phyloP scores from a whole-genome alignment of 2,113 vertebrate species.

The Sceloporus undulatus region DNA sequence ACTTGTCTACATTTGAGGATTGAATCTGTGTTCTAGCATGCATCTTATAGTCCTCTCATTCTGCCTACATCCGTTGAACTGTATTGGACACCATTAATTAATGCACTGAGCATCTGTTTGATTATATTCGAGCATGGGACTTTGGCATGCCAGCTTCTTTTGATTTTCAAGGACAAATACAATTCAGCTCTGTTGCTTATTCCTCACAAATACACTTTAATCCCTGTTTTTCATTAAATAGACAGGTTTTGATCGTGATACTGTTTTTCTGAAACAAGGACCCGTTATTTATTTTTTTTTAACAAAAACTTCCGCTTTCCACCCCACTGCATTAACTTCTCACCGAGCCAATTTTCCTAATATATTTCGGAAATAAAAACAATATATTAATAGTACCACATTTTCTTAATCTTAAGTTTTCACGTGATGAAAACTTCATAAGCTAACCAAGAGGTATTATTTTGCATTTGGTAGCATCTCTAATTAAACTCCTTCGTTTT shows the following conservation, averaged over 20 bases:
- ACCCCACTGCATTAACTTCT: constrained; percentile 61
- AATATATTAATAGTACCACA: constrained; percentile 21
- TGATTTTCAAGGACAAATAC: constrained; percentile 34
- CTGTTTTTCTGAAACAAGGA: constrained; percentile 49
- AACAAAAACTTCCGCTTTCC: constrained; percentile 44
- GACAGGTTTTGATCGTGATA: constrained; percentile 33
- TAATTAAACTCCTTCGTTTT: constrained; percentile 70
- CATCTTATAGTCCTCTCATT: neutral
- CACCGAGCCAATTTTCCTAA: constrained; percentile 66
- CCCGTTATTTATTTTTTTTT: constrained; percentile 43
- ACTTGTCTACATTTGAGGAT: neutral
- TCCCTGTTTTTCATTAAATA: constrained; percentile 18
- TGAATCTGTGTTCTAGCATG: constrained; percentile 5
- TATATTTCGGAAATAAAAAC: constrained; percentile 52
- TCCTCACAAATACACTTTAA: constrained; percentile 36
- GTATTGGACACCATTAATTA: constrained; percentile 10
- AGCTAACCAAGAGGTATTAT: constrained; percentile 56
- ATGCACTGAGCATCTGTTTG: neutral
- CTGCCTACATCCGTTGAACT: neutral
- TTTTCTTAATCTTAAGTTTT: constrained; percentile 66
- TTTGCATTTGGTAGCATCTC: constrained; percentile 59
- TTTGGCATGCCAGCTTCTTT: constrained; percentile 19
- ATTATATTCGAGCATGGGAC: constrained; percentile 33
- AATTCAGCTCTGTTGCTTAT: neutral
- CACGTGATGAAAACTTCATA: constrained; percentile 60